Conservation (phyloP, 2,113 vertebrate species). For the Protobothrops mucrosquamatus region DNA sequence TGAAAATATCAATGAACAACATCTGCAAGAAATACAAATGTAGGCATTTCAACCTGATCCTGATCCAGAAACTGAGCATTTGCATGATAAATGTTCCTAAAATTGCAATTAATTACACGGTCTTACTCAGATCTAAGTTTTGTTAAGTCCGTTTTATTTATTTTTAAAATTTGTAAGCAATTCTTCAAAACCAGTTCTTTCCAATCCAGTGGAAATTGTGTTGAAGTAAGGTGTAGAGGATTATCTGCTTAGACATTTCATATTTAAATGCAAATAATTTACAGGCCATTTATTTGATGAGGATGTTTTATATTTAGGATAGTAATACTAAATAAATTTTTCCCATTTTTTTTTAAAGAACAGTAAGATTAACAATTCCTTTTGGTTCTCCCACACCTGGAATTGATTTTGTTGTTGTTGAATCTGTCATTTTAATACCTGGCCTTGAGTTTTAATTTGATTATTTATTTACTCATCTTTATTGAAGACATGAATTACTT, state of each 20-base stretch:
- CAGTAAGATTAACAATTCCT: background rate
- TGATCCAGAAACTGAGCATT: background rate
- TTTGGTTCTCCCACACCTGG: background rate
- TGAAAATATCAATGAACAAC: background rate
- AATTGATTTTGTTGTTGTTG: background rate
- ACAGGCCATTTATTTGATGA: background rate
- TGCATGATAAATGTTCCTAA: conserved; percentile 10
- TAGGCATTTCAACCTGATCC: background rate
- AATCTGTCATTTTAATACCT: background rate
- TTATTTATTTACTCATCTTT: background rate
- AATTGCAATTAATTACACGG: background rate
- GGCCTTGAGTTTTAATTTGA: background rate
- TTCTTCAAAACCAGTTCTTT: background rate
- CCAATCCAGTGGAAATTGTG: background rate
- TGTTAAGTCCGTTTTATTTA: background rate
- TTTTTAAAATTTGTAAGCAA: background rate
- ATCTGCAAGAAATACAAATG: background rate
- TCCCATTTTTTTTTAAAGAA: background rate
- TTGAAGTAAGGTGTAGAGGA: background rate
- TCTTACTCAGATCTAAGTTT: background rate
- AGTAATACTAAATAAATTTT: background rate
- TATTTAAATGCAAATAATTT: background rate
- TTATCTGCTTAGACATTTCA: background rate
- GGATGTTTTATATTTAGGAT: background rate
- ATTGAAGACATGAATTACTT: background rate